Evolutionary conservation across 2,888 invertebrate species (phyloP).

Genomic region (Melolontha melolontha): DNA sequence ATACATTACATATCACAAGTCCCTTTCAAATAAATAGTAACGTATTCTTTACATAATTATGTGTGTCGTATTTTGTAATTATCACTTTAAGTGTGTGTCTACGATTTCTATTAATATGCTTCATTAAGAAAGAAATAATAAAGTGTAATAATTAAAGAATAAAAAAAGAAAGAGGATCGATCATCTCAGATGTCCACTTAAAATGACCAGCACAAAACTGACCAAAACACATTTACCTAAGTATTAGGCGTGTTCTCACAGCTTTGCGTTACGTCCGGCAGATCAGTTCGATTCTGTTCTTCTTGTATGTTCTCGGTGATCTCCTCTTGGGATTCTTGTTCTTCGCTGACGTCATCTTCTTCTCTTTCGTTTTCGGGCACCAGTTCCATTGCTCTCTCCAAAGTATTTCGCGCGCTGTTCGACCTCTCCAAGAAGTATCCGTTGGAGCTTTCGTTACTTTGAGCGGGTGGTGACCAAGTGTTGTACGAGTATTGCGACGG

Average conservation of each 20-base stretch:
- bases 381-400: conserved; percentile 82
- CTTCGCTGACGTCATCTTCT: conserved; percentile 61
- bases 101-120: too few relatives aligned
- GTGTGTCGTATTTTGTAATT: conserved; percentile 15
- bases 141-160: conserved; percentile 15
- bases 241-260: conserved; percentile 55
- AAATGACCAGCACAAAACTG: conserved; percentile 21
- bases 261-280: conserved; percentile 60
- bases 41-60: conserved; percentile 6
- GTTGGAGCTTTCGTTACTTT: conserved; percentile 94
- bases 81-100: not conserved
- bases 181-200: conserved; percentile 15
- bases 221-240: conserved; percentile 42
- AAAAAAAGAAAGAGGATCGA: conserved; percentile 10
- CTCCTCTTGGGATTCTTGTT: conserved; percentile 62
- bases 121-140: too few relatives aligned
- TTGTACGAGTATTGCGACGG: conserved; percentile 85
- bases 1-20: conserved; percentile 65
- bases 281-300: conserved; percentile 52
- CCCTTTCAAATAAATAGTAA: conserved; percentile 55
- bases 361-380: conserved; percentile 74
- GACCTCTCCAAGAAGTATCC: conserved; percentile 95
- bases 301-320: conserved; percentile 51
- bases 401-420: conserved; percentile 90
- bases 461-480: conserved; percentile 94